Evolutionary conservation across 2,113 vertebrate genomes (phyloP).

Genomic region (Pyrgilauda ruficollis): DNA sequence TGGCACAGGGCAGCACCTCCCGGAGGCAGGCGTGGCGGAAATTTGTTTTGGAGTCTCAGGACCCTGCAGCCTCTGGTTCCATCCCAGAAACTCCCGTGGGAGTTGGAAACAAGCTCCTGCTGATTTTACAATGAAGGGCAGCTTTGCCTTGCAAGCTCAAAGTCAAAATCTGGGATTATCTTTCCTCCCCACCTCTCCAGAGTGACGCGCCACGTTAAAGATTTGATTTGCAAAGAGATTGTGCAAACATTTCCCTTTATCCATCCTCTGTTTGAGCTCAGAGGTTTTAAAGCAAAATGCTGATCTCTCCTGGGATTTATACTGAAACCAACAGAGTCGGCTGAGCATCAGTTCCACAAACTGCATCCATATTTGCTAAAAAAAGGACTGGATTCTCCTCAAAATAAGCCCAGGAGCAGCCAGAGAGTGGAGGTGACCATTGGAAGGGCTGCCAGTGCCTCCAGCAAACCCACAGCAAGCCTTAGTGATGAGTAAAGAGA

Average conservation of each 20-base stretch:
- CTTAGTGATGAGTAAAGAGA: too few species aligned
- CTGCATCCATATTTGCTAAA: neutral
- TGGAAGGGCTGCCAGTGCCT: neutral
- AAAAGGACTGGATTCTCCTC: neutral
- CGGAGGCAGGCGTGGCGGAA: fast-evolving
- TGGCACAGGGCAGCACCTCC: neutral
- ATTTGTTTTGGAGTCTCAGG: neutral
- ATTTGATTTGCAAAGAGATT: slow-evolving; percentile 56
- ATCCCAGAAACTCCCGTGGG: neutral
- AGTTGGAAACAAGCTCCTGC: neutral
- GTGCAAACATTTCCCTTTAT: slow-evolving; percentile 50
- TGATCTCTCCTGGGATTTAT: neutral
- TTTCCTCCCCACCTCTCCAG: neutral
- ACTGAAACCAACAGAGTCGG: neutral
- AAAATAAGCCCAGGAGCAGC: neutral
- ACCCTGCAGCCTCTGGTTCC: neutral
- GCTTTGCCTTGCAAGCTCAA: neutral
- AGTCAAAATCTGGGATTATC: slow-evolving; percentile 21
- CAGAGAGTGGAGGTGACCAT: fast-evolving
- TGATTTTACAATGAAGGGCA: neutral
- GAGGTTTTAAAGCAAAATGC: neutral
- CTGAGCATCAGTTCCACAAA: neutral
- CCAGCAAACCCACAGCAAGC: neutral
- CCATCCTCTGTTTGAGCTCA: neutral
- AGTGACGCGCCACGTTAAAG: neutral